These are phyloP conservation scores for Carcina quercana DNA, from an alignment of 2,888 invertebrate species.

Conservation along the genomic window DNA sequence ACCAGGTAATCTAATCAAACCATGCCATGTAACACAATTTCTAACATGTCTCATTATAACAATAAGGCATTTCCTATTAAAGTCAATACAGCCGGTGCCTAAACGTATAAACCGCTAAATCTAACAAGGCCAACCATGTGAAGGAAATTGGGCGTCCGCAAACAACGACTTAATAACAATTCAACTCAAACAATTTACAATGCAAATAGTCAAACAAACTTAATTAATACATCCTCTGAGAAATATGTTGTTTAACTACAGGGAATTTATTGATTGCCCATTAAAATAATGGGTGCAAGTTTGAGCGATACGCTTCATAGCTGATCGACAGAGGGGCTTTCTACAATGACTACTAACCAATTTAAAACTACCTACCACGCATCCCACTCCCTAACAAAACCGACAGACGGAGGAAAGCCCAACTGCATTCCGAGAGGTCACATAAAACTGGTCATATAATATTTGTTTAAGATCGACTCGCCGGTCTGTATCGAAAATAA, in stretches of 20 bases:
- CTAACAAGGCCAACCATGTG: no score
- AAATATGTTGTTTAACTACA: constrained; percentile 53
- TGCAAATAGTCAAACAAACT: constrained; percentile 65
- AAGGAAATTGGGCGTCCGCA: constrained; percentile 18
- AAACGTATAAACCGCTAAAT: no score
- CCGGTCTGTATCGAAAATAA: constrained; percentile 43
- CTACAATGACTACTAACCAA: constrained; percentile 33
- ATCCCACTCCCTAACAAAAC: constrained; percentile 14
- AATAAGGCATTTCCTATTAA: no score
- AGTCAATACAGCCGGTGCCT: no score
- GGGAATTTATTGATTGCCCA: constrained; percentile 60
- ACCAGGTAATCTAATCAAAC: no score
- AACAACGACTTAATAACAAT: constrained; percentile 54
- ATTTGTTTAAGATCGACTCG: constrained; percentile 47
- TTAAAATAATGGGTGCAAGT: constrained; percentile 60
- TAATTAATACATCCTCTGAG: constrained; percentile 53
- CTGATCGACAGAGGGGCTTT: constrained; percentile 39
- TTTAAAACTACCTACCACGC: constrained; percentile 15
- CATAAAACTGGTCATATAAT: constrained; percentile 28
- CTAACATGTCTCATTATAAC: no score
- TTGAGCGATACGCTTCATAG: constrained; percentile 49
- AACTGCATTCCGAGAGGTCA: constrained; percentile 21
- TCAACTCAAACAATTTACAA: constrained; percentile 60
- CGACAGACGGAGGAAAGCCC: constrained; percentile 13
- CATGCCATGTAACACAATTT: no score